Percentiles rank a stretch among this genome's conserved stretches.
These are phyloP conservation scores for Semicossyphus pulcher DNA, from an alignment of 2,113 vertebrate species.

Conservation along the genomic window DNA sequence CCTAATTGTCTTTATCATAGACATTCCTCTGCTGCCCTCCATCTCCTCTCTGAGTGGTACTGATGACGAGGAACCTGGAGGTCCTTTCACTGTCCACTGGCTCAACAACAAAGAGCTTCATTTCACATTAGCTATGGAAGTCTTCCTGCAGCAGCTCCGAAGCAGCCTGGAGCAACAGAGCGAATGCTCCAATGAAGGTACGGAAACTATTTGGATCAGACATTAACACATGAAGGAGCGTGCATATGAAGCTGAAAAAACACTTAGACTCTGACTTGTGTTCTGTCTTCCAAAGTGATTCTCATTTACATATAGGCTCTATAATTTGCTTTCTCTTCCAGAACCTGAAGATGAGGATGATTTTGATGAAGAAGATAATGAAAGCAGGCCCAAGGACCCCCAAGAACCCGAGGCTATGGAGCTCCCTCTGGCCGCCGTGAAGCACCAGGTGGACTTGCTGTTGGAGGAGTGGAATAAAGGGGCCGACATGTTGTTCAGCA, in stretches of 20 bases:
- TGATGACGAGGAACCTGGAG: constrained; percentile 91
- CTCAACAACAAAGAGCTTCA: constrained; percentile 98
- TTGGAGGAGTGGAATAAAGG: constrained; percentile 96
- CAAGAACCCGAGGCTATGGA: constrained; percentile 60
- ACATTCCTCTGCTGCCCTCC: constrained; percentile 97
- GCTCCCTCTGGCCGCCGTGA: constrained; percentile 86
- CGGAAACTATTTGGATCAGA: not conserved
- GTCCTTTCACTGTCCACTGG: constrained; percentile 97
- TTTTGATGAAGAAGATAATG: constrained; percentile 64
- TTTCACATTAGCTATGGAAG: constrained; percentile 96
- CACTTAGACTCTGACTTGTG: no score
- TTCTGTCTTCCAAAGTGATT: no score
- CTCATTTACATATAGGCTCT: not conserved
- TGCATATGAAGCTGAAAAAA: not conserved
- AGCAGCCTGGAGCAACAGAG: constrained; percentile 89
- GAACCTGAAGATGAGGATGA: constrained; percentile 70
- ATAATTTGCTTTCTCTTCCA: constrained; percentile 41
- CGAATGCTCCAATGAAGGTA: constrained; percentile 89
- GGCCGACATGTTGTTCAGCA: constrained; percentile 98
- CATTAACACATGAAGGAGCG: not conserved
- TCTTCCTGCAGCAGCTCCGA: constrained; percentile 93
- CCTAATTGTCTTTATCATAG: constrained; percentile 70
- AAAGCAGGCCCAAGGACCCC: constrained; percentile 48
- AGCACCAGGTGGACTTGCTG: constrained; percentile 93
- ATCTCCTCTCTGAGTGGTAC: constrained; percentile 91